Base-by-base conservation (phyloP, 2,113 vertebrate species). In the Hassar affinis region DNA sequence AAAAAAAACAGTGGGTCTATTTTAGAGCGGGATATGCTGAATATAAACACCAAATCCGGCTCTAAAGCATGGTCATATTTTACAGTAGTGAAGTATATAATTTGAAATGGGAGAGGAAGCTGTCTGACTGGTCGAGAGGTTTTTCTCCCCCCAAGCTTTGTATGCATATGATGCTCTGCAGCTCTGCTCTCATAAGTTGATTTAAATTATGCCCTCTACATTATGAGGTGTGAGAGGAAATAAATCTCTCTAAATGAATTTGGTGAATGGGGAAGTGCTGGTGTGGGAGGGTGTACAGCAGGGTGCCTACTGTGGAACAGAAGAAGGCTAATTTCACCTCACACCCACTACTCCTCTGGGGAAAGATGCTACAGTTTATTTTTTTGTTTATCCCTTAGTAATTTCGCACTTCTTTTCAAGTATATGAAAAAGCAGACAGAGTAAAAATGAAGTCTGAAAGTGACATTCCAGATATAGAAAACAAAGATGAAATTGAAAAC, bases 201-300 rank as follows among this genome's bases (percentile, higher is more conserved):
- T 94, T 93, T 94, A 94, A 94, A 94, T 94, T 91, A 93, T 93
- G 91, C 91, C 92, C 91, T 91, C 90, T 89, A 91, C 93, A 91
- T 94, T 93, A 92, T 93, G 90, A 87, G 86, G 90, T 83, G 87
- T 92, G 92, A 93, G 92, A 86, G 91, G 88, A 93, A 92, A 93
- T 93, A 93, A 94, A 94, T 94, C 93, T 94, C 90, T 91, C 90
- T 90, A 93, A 93, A 93, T 93, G 80, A 79, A 87, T 87, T 86
- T 80, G 74, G 79, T 84, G 84, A 89, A 82, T 78, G 18, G 57
- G 61, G 69, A 51, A 52, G 64, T 42, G 78, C 78, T 15, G n/a
- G 49, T 49, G 56, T 83, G 79, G 56, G 56, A 76, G 54, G 49
- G 15, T 47, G 69, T 52, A 47, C 62, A 22, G 42, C 42, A 68